phyloP scores from a whole-genome alignment of 1,140 invertebrate species.

The Maniola jurtina region DNA sequence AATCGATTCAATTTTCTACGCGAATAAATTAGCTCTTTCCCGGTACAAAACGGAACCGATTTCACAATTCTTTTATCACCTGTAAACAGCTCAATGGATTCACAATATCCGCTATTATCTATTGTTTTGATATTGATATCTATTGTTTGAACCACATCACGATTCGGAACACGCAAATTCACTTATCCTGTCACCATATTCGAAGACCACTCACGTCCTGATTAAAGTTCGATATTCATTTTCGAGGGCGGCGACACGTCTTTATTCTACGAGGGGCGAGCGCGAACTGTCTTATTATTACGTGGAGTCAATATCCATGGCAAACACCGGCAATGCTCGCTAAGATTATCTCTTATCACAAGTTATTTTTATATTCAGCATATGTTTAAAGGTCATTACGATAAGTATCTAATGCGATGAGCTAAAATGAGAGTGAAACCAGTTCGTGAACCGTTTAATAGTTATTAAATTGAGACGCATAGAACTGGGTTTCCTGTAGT shows the following conservation, averaged over 20 bases:
- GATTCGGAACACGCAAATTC: conserved; percentile 43
- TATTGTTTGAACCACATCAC: conserved; percentile 51
- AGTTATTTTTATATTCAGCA: conserved; percentile 33
- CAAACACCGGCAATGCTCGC: conserved; percentile 26
- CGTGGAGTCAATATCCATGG: conserved; percentile 12
- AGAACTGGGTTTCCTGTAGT: no score
- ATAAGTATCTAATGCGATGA: conserved; percentile 14
- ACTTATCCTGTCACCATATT: conserved; percentile 47
- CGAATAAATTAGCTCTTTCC: conserved; percentile 23
- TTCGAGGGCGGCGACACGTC: conserved; percentile 37
- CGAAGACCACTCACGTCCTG: conserved; percentile 25
- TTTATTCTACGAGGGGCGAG: conserved; percentile 21
- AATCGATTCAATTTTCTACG: conserved; percentile 17
- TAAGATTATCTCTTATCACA: conserved; percentile 55
- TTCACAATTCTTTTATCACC: conserved; percentile 28
- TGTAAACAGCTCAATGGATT: conserved; percentile 16
- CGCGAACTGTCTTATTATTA: conserved; percentile 41
- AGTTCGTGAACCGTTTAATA: no score
- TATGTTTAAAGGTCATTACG: conserved; percentile 22
- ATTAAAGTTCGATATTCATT: conserved; percentile 31
- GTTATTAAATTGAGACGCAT: no score
- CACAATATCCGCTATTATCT: conserved; percentile 22
- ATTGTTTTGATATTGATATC: conserved; percentile 24
- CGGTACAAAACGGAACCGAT: conserved; percentile 18
- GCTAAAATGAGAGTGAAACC: no score